Conservation (phyloP, 2,113 vertebrate genomes). For the Rhineura floridana region DNA sequence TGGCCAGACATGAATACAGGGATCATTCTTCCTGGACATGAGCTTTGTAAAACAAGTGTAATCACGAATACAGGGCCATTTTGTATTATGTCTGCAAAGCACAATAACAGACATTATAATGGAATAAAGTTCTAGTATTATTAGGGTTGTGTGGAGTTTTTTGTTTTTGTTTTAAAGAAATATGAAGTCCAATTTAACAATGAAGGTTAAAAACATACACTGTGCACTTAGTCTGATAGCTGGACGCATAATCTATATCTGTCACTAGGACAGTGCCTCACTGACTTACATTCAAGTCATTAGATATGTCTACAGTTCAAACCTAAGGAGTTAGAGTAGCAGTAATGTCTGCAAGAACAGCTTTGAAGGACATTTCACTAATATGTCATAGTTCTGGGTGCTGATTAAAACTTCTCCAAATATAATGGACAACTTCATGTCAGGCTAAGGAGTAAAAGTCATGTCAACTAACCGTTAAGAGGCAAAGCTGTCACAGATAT, state of each 20-base stretch:
- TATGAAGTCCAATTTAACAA: constrained; percentile 13
- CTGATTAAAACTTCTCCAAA: constrained; percentile 52
- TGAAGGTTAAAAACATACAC: not conserved
- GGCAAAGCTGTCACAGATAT: constrained; percentile 36
- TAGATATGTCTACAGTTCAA: constrained; percentile 11
- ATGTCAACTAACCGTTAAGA: constrained; percentile 25
- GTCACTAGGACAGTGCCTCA: not conserved
- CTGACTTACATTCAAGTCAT: constrained; percentile 23
- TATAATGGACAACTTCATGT: constrained; percentile 51
- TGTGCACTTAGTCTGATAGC: not conserved
- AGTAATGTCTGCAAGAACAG: constrained; percentile 14
- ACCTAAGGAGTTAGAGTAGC: constrained; percentile 9
- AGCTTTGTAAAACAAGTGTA: not conserved
- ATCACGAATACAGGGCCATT: not conserved
- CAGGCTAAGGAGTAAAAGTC: constrained; percentile 4
- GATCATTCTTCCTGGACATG: not conserved
- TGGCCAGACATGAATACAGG: not conserved
- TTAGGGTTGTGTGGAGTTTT: not conserved
- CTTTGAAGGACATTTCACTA: constrained; percentile 58
- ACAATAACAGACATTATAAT: not conserved
- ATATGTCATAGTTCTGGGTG: constrained; percentile 50
- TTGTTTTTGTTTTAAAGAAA: not conserved
- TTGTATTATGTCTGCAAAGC: not conserved
- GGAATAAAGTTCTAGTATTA: not conserved
- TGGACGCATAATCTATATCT: constrained; percentile 30